These are phyloP conservation scores for Nephotettix cincticeps DNA, from an alignment of 1,140 invertebrate species.

Conservation along the genomic window DNA sequence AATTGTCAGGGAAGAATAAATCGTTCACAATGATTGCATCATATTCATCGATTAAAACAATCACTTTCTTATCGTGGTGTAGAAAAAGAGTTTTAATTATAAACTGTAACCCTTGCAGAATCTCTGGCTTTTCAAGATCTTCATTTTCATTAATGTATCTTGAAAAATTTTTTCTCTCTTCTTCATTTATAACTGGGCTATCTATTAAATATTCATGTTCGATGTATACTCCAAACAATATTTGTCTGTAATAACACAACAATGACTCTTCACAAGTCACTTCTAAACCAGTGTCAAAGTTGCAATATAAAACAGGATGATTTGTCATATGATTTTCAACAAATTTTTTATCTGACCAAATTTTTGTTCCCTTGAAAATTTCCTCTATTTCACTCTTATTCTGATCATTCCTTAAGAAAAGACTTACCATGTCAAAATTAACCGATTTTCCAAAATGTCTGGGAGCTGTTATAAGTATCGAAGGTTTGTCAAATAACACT, in stretches of 20 bases:
- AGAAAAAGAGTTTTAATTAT: neutral
- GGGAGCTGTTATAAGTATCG: neutral
- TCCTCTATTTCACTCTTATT: neutral
- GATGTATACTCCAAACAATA: neutral
- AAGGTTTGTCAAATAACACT: neutral
- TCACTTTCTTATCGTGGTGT: neutral
- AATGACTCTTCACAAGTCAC: neutral
- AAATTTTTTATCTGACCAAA: neutral
- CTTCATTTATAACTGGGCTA: neutral
- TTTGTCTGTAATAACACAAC: neutral
- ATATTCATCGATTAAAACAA: neutral
- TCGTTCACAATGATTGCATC: neutral
- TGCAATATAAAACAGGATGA: neutral
- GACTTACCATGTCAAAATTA: slow-evolving; percentile 5
- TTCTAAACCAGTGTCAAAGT: slow-evolving; percentile 1
- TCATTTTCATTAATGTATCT: neutral
- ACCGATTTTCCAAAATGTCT: slow-evolving; percentile 2
- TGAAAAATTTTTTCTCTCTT: neutral
- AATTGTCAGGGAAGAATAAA: neutral
- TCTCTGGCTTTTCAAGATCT: neutral
- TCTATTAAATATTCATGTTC: neutral
- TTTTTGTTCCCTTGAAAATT: neutral
- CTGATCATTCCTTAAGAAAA: neutral
- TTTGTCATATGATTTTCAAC: slow-evolving; percentile 1
- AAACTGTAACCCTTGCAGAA: neutral